phyloP scores from a whole-genome alignment of 2,113 vertebrate genomes.

The Esox niger region DNA sequence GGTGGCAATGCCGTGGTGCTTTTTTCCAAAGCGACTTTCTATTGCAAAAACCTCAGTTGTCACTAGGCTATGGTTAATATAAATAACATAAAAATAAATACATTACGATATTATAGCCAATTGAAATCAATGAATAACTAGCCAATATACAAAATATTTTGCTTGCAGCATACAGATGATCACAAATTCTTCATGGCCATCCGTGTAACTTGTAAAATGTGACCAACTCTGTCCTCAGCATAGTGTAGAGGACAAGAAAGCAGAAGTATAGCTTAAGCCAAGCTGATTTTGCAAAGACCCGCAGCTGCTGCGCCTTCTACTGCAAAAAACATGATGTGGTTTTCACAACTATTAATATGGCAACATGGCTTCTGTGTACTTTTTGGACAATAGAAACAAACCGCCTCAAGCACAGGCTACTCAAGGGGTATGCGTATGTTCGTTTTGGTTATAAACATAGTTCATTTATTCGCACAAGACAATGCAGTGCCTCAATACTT shows the following conservation, averaged over 20 bases:
- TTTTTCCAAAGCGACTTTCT: no score
- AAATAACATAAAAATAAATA: no score
- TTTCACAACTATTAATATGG: slow-evolving; percentile 60
- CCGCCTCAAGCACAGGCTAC: background rate
- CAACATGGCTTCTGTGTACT: slow-evolving; percentile 35
- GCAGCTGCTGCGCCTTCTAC: slow-evolving; percentile 63
- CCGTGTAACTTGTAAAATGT: background rate
- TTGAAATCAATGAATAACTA: background rate
- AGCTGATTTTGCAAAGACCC: slow-evolving; percentile 75
- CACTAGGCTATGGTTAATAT: no score
- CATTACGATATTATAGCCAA: background rate
- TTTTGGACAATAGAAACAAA: background rate
- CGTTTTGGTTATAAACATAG: background rate
- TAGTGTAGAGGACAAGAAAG: slow-evolving; percentile 57
- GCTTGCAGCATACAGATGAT: background rate
- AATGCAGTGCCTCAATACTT: slow-evolving; percentile 35
- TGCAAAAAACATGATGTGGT: slow-evolving; percentile 65
- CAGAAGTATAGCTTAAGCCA: slow-evolving; percentile 69
- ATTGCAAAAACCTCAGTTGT: no score
- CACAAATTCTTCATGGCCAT: background rate
- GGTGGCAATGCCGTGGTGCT: no score
- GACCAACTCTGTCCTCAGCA: slow-evolving; percentile 5
- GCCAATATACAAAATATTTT: no score
- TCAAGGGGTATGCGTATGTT: background rate
- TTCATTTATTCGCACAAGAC: slow-evolving; percentile 23